Base-by-base conservation (phyloP, 2,888 invertebrate species). In the Esperia sulphurella region DNA sequence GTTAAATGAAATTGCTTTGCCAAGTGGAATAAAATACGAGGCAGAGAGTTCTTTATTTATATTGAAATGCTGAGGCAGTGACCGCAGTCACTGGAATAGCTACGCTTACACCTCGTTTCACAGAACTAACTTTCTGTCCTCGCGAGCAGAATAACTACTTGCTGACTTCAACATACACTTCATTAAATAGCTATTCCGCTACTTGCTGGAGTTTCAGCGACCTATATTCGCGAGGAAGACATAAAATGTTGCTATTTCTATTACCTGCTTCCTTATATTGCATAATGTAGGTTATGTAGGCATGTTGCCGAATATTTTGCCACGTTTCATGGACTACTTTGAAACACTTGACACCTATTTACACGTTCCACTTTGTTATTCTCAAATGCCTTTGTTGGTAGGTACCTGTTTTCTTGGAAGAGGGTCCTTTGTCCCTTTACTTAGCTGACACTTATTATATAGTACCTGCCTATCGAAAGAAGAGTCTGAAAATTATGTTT, bases 131-230 rank as follows among this genome's bases (percentile, higher is more conserved):
- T 66, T 21, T 68, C 51, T 59, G 55, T 55, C 46, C 54, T 51
- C 53, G 57, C 59, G 61, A 69, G 69, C 63, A 63, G 61, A 54
- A 58, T 65, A 60, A 64, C 65, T 59, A 68, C 62, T 73, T 53
- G 53, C 43, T 51, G 50, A 51, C 56, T 57, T 52, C 48, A 62
- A 59, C 61, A 61, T 61, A 59, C 56, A 64, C 65, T 73, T 71
- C 72, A 76, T 78, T 73, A 75, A 75, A 75, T 68, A 71, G 66
- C 65, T 57, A 60, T 69, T 63, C 64, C 67, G 62, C 58, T 58
- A 54, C 60, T 70, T 60, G 57, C 9, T 54, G n/a, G 53, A 68
- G 61, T 67, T 66, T 59, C 61, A 56, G 55, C 61, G 68, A 66
- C 70, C 72, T 68, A 68, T 66, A 69, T 49, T 74, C 63, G 55